Percentiles rank a stretch among this genome's conserved stretches.
Evolutionary conservation across 2,797 vertebrate species (phyloP).

Genomic region (Acrossocheilus fasciatus): DNA sequence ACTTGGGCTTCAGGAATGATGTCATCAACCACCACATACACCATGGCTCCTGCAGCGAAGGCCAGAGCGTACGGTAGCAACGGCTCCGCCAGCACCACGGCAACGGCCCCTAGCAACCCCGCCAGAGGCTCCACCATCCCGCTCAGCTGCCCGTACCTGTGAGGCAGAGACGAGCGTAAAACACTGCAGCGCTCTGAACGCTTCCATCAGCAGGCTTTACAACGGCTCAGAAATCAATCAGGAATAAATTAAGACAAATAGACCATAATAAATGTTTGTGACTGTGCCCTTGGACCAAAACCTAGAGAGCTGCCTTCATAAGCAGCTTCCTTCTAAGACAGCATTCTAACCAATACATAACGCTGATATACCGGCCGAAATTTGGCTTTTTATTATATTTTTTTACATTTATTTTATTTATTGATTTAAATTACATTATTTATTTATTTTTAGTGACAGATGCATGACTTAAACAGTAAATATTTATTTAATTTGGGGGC

Average conservation of each 20-base stretch:
- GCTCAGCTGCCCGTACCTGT: conserved; percentile 86
- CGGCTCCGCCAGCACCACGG: conserved; percentile 88
- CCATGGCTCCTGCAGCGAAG: conserved; percentile 95
- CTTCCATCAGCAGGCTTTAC: no score
- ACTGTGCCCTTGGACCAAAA: neutral
- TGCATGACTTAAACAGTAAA: no score
- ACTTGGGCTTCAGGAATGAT: conserved; percentile 96
- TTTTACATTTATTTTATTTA: no score
- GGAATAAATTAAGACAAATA: neutral
- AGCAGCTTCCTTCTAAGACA: neutral
- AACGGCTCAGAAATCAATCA: neutral
- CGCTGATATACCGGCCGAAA: neutral
- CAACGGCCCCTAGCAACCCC: conserved; percentile 84
- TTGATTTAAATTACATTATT: no score
- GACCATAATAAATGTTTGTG: neutral
- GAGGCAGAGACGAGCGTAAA: no score
- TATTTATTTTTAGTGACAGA: no score
- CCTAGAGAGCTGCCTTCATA: neutral
- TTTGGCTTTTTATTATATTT: neutral
- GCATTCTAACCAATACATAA: neutral
- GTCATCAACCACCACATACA: conserved; percentile 95
- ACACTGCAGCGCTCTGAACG: no score
- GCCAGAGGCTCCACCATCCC: conserved; percentile 96
- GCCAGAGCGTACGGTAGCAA: conserved; percentile 91
- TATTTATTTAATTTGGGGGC: no score